A percentile compares a stretch with the other conserved stretches of the same genome.
Conservation (phyloP, 23 tunicate species). For the Phallusia fumigata region DNA sequence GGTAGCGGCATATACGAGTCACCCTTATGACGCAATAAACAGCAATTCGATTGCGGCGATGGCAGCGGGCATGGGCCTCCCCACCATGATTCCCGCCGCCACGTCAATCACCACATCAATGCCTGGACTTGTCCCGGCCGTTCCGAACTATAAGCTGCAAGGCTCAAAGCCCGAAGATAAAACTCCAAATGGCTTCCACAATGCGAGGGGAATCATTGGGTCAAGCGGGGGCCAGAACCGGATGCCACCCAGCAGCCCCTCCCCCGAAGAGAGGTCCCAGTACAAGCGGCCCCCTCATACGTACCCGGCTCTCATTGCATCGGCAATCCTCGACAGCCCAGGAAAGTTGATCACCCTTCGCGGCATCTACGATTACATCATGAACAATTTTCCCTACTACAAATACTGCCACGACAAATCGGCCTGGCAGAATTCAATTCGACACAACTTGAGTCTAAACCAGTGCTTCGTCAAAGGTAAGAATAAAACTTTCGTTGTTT, state of each 20-base stretch:
- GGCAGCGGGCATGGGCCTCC: constrained; percentile 63
- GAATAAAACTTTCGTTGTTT: not conserved
- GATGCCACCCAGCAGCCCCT: constrained; percentile 10
- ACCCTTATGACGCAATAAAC: constrained; percentile 15
- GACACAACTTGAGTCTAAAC: constrained; percentile 92
- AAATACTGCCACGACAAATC: constrained; percentile 97
- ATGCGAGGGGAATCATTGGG: constrained; percentile 44
- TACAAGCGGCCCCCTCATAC: constrained; percentile 97
- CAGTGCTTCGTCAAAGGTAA: constrained; percentile 97
- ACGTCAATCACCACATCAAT: constrained; percentile 14
- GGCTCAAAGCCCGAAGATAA: not conserved
- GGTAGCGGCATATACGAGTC: not conserved
- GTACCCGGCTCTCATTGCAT: constrained; percentile 92
- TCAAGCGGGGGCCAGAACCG: constrained; percentile 21
- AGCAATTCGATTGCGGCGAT: constrained; percentile 51
- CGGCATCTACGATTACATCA: constrained; percentile 95
- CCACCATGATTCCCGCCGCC: constrained; percentile 59
- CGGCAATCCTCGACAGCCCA: constrained; percentile 95
- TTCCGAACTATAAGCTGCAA: not conserved
- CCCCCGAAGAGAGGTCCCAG: constrained; percentile 62
- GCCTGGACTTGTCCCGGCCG: constrained; percentile 21
- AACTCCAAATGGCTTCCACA: not conserved
- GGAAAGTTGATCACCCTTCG: constrained; percentile 85
- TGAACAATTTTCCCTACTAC: constrained; percentile 96
- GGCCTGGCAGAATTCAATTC: constrained; percentile 97